A percentile compares a stretch with the other conserved stretches of the same genome.
phyloP scores from a whole-genome alignment of 2,113 vertebrate species.

The Podarcis muralis region DNA sequence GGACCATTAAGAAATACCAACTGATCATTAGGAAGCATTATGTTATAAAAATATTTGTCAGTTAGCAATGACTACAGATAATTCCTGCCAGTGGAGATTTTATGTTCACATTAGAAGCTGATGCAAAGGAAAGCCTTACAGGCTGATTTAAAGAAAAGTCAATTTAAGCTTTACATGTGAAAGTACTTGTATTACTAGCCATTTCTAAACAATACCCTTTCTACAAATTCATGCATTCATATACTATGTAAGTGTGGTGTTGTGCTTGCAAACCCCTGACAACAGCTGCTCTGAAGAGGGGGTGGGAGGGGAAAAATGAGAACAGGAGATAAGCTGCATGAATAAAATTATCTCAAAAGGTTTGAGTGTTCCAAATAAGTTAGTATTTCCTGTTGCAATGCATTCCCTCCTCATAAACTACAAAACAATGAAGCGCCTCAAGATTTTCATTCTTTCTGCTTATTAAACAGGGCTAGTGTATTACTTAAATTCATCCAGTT shows the following conservation, averaged over 20 bases:
- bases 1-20: background rate
- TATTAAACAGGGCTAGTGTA: background rate
- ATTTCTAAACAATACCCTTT: background rate
- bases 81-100: background rate
- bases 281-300: background rate
- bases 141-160: background rate
- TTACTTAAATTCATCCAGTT: constrained; percentile 16
- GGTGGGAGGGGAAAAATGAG: background rate
- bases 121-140: background rate
- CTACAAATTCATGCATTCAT: background rate
- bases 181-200: background rate
- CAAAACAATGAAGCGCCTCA: constrained; percentile 41
- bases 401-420: constrained; percentile 32
- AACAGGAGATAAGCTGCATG: background rate
- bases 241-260: too few species aligned
- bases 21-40: background rate
- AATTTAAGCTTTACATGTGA: background rate
- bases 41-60: background rate
- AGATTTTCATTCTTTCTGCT: constrained; percentile 37
- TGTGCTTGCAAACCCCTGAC: background rate
- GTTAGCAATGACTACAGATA: background rate
- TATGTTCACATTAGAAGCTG: background rate
- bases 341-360: constrained; percentile 33
- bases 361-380: constrained; percentile 51
- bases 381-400: constrained; percentile 54